Evolutionary conservation across 2,113 vertebrate species (phyloP).

Genomic region (Cyprinodon brontotheroides): DNA sequence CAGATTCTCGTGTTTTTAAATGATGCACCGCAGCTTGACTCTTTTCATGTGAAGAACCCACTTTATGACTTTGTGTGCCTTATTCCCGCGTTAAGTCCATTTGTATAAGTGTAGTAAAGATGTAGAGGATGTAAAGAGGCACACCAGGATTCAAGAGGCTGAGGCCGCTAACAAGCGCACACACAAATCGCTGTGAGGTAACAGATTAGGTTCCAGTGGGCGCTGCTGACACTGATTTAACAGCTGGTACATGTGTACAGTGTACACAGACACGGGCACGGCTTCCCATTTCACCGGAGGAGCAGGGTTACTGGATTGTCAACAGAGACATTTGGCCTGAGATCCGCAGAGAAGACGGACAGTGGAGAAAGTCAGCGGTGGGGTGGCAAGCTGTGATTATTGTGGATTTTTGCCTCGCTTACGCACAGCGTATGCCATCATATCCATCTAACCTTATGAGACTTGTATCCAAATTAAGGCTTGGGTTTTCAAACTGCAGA

Average conservation of each 20-base stretch:
- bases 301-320: slow-evolving; percentile 40
- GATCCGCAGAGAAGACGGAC: slow-evolving; percentile 29
- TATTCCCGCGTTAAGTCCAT: slow-evolving; percentile 2
- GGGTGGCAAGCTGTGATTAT: slow-evolving; percentile 25
- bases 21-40: not conserved
- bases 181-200: slow-evolving; percentile 43
- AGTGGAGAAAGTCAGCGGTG: slow-evolving; percentile 3
- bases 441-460: slow-evolving; percentile 7
- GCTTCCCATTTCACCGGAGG: slow-evolving; percentile 39
- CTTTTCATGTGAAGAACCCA: not conserved
- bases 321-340: slow-evolving; percentile 52
- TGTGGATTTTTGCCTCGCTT: not conserved
- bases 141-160: slow-evolving; percentile 57
- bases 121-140: slow-evolving; percentile 30
- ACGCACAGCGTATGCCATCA: slow-evolving; percentile 1
- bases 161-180: slow-evolving; percentile 40
- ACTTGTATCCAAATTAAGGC: slow-evolving; percentile 8
- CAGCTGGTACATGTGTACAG: slow-evolving; percentile 63
- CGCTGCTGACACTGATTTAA: slow-evolving; percentile 66
- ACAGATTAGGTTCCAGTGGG: slow-evolving; percentile 65
- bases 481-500: slow-evolving; percentile 20
- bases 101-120: not conserved
- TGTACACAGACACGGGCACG: slow-evolving; percentile 9
- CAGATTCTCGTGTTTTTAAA: not conserved
- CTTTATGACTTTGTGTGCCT: not conserved